phyloP scores from a whole-genome alignment of 2,113 vertebrate species.

The Albula goreensis region DNA sequence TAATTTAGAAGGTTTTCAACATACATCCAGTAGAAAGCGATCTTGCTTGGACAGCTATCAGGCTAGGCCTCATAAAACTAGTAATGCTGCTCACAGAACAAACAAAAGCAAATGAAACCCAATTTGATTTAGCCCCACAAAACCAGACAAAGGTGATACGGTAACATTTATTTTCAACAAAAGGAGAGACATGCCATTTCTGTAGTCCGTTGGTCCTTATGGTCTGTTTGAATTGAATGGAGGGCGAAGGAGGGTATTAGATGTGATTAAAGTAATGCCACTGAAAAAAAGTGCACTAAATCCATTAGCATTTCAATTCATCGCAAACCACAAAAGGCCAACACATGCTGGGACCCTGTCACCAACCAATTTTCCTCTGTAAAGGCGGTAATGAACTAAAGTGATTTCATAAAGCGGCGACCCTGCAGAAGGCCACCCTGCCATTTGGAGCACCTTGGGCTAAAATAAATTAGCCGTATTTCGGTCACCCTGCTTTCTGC shows the following conservation, averaged over 20 bases:
- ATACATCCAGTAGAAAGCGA: too few species aligned
- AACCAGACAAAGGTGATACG: not conserved
- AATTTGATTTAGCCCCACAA: not conserved
- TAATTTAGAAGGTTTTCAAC: not conserved
- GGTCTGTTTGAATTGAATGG: not conserved
- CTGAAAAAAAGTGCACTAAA: not conserved
- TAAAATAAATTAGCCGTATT: not conserved
- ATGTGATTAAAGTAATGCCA: not conserved
- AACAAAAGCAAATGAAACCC: not conserved
- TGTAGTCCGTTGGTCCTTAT: too few species aligned
- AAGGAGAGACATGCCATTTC: too few species aligned
- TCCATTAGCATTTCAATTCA: not conserved
- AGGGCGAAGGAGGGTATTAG: not conserved
- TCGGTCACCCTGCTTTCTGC: not conserved
- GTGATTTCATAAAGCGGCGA: constrained; percentile 24
- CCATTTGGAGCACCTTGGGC: constrained; percentile 8
- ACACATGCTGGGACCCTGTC: not conserved
- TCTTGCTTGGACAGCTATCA: too few species aligned
- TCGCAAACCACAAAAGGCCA: not conserved
- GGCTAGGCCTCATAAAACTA: too few species aligned
- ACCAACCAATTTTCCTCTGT: not conserved
- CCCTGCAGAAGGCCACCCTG: not conserved
- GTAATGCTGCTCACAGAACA: too few species aligned
- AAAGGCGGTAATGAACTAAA: constrained; percentile 26
- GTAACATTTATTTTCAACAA: not conserved